phyloP scores from a whole-genome alignment of 1,140 invertebrate genomes.

The Aphis craccivora region DNA sequence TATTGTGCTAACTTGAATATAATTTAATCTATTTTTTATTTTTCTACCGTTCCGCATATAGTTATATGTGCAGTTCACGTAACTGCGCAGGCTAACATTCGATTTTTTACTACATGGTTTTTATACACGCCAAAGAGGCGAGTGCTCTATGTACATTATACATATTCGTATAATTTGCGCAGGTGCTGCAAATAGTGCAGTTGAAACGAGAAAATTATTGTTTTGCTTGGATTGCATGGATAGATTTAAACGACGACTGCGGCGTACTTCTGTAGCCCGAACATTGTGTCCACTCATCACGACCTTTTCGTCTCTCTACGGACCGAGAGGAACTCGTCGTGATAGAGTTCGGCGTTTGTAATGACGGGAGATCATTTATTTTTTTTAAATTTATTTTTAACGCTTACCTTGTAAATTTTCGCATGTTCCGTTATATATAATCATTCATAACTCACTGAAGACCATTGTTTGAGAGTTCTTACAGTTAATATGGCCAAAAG shows the following conservation, averaged over 20 bases:
- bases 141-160: background rate
- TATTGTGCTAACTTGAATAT: background rate
- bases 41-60: background rate
- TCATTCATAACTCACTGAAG: background rate
- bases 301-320: conserved; percentile 31
- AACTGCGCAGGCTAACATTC: background rate
- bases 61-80: background rate
- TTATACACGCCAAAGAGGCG: background rate
- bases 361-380: background rate
- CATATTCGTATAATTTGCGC: background rate
- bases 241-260: conserved; percentile 21
- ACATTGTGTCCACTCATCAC: conserved; percentile 8
- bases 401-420: background rate
- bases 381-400: background rate
- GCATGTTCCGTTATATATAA: conserved; percentile 1
- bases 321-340: background rate
- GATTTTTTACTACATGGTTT: background rate
- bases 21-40: background rate
- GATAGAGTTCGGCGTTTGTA: background rate
- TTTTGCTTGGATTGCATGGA: background rate
- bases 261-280: background rate
- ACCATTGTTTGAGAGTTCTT: conserved; percentile 28
- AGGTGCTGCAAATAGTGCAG: background rate
- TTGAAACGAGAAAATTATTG: background rate
- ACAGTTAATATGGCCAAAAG: background rate